Evolutionary conservation across 2,797 vertebrate genomes (phyloP).

Genomic region (Pagetopsis macropterus): DNA sequence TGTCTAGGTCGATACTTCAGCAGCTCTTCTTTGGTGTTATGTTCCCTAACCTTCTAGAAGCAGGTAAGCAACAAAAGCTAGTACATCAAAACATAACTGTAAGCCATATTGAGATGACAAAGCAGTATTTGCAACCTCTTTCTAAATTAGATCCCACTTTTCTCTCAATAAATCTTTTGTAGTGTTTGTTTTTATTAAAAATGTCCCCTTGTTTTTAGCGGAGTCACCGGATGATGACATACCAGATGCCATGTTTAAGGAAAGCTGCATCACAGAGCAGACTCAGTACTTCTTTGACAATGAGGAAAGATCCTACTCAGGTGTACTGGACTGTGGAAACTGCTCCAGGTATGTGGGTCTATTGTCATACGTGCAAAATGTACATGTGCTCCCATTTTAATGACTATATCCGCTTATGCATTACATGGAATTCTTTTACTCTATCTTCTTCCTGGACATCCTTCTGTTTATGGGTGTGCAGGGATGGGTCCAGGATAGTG

Average conservation of each 20-base stretch:
- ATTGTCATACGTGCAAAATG: conserved; percentile 12
- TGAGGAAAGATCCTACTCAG: conserved; percentile 90
- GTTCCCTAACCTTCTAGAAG: conserved; percentile 90
- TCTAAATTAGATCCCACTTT: not conserved
- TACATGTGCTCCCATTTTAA: not conserved
- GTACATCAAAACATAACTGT: not conserved
- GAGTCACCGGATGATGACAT: conserved; percentile 89
- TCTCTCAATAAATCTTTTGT: conserved; percentile 12
- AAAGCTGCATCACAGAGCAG: conserved; percentile 98
- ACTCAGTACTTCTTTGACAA: conserved; percentile 99
- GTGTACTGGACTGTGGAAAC: conserved; percentile 96
- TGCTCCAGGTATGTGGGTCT: conserved; percentile 89
- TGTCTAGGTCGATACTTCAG: conserved; percentile 93
- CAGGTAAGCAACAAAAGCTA: conserved; percentile 85
- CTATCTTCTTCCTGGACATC: conserved; percentile 56
- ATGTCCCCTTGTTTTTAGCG: conserved; percentile 46
- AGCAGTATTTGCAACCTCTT: not conserved
- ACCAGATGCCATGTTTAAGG: conserved; percentile 89
- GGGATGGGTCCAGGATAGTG: conserved; percentile 49
- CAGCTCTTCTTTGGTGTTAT: conserved; percentile 91
- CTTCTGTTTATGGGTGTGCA: conserved; percentile 63
- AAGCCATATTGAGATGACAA: not conserved
- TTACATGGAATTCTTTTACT: conserved; percentile 14
- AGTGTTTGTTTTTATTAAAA: conserved; percentile 3
- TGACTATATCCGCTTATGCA: not conserved